Percentiles rank a stretch among this genome's conserved stretches.
phyloP scores from a whole-genome alignment of 2,113 vertebrate genomes.

The Ia io region DNA sequence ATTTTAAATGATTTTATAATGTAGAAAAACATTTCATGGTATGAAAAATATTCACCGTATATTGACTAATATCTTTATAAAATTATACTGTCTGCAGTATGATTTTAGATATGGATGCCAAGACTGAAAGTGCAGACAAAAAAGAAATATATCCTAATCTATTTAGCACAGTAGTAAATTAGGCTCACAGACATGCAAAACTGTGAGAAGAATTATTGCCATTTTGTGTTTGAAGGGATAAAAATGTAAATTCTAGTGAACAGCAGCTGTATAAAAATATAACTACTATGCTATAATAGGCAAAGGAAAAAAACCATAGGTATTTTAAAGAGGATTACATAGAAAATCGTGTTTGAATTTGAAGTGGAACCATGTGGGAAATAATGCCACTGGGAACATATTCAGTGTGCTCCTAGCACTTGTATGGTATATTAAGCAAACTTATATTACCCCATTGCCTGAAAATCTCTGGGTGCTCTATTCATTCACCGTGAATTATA shows the following conservation, averaged over 20 bases:
- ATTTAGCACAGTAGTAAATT: not conserved
- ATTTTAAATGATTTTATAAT: not conserved
- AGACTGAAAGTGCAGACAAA: not conserved
- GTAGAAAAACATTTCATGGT: not conserved
- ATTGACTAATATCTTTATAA: not conserved
- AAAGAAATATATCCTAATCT: not conserved
- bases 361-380: not conserved
- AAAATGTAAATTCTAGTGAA: not conserved
- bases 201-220: not conserved
- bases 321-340: not conserved
- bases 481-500: not conserved
- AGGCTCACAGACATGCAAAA: not conserved
- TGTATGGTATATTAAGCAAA: conserved; percentile 5
- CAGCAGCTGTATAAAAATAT: not conserved
- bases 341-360: conserved; percentile 39
- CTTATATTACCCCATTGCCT: not conserved
- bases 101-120: not conserved
- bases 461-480: not conserved
- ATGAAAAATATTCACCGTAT: not conserved
- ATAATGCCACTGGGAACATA: not conserved
- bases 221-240: not conserved
- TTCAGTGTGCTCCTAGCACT: not conserved
- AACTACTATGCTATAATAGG: not conserved
- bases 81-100: not conserved
- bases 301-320: not conserved